Conservation (phyloP, 2,888 invertebrate genomes). For the Archips crataeganus region DNA sequence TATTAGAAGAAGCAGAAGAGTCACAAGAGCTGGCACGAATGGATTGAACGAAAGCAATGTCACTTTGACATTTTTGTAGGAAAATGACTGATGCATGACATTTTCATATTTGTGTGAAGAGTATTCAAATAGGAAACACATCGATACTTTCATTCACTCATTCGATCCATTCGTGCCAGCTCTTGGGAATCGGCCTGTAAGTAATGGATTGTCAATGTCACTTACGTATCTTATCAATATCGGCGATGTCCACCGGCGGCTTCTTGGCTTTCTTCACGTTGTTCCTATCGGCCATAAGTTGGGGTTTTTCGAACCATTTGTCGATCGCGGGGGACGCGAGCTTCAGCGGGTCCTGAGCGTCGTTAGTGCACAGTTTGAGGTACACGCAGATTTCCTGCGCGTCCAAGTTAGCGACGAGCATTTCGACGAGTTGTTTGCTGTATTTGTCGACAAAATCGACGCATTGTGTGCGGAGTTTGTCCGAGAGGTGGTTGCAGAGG, state of each 20-base stretch:
- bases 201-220: background rate
- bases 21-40: too few species aligned
- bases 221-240: constrained; percentile 72
- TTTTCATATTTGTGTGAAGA: too few species aligned
- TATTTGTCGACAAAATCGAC: constrained; percentile 91
- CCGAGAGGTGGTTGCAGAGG: constrained; percentile 89
- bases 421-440: constrained; percentile 91
- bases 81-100: too few species aligned
- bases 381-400: constrained; percentile 90
- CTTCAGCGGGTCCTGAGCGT: constrained; percentile 63
- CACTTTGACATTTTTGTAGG: too few species aligned
- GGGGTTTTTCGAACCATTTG: constrained; percentile 71
- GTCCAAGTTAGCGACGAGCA: constrained; percentile 90
- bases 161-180: too few species aligned
- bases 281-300: constrained; percentile 70
- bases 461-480: constrained; percentile 88
- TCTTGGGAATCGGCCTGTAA: too few species aligned
- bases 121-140: too few species aligned
- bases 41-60: too few species aligned
- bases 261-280: constrained; percentile 54
- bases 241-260: constrained; percentile 42
- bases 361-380: constrained; percentile 89
- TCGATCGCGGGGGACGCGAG: constrained; percentile 61
- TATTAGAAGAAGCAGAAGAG: too few species aligned
- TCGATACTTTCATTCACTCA: too few species aligned